These are phyloP conservation scores for Mercenaria mercenaria DNA, from an alignment of 1,140 invertebrate genomes.

Conservation along the genomic window DNA sequence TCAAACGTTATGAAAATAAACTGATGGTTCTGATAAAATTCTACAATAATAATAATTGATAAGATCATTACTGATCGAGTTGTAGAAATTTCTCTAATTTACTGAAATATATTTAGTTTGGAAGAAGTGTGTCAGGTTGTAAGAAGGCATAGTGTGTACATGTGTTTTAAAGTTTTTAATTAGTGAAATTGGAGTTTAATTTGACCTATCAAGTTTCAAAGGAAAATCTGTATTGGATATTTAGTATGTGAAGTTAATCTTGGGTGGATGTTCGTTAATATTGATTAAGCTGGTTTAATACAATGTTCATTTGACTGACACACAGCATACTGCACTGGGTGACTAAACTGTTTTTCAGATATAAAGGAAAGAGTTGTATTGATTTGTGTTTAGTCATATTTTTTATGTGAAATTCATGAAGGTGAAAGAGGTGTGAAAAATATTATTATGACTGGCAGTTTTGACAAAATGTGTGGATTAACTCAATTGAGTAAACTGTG, in stretches of 20 bases:
- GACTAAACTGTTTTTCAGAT: not conserved
- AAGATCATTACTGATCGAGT: no score
- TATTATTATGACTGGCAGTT: not conserved
- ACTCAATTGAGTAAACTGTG: slow-evolving; percentile 21
- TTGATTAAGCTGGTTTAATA: no score
- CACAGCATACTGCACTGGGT: not conserved
- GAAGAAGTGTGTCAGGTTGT: no score
- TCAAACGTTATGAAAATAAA: slow-evolving; percentile 15
- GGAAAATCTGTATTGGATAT: not conserved
- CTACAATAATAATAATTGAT: not conserved
- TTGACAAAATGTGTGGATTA: not conserved
- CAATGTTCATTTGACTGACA: not conserved
- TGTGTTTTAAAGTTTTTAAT: no score
- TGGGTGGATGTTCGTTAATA: not conserved
- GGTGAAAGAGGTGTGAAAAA: slow-evolving; percentile 7
- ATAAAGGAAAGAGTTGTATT: not conserved
- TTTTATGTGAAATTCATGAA: not conserved
- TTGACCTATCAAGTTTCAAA: no score
- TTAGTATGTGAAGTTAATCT: not conserved
- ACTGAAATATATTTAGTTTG: no score
- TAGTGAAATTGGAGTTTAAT: no score
- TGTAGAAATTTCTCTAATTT: no score
- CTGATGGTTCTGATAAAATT: not conserved
- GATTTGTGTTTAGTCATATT: not conserved
- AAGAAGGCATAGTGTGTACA: no score